A percentile compares a stretch with the other conserved stretches of the same genome.
Conservation (phyloP, 1,140 invertebrate species). For the Delia radicum region DNA sequence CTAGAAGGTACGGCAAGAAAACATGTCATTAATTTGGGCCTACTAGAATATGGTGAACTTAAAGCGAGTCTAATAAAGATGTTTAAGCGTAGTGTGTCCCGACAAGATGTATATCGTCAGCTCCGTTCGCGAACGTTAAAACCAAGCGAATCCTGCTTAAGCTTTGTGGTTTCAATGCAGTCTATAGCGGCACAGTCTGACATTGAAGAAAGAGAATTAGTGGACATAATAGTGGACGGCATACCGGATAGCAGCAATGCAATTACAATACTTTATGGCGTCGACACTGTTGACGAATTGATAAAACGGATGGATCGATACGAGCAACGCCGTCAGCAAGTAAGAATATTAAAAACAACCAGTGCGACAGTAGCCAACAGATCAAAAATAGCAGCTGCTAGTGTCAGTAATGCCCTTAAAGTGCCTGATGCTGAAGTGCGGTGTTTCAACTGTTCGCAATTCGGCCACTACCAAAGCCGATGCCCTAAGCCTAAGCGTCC, state of each 20-base stretch:
- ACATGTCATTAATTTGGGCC: neutral
- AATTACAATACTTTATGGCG: neutral
- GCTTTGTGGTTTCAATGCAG: conserved; percentile 16
- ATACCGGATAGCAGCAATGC: neutral
- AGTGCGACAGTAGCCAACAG: neutral
- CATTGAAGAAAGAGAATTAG: conserved; percentile 1
- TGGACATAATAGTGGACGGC: conserved; percentile 5
- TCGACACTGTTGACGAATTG: neutral
- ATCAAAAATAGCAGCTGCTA: neutral
- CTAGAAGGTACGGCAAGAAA: conserved; percentile 9
- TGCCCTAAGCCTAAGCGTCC: neutral
- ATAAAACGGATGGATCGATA: conserved; percentile 8
- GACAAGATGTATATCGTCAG: neutral
- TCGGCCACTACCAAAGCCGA: neutral
- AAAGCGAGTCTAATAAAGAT: neutral
- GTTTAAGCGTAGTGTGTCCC: neutral
- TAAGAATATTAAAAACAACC: neutral
- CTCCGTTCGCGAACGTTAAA: neutral
- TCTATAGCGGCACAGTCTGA: neutral
- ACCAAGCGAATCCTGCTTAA: conserved; percentile 7
- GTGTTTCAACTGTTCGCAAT: neutral
- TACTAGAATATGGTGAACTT: neutral
- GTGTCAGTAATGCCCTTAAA: neutral
- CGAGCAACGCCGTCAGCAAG: neutral
- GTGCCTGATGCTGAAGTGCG: neutral